A percentile compares a stretch with the other conserved stretches of the same genome.
Conservation (phyloP, 2,113 vertebrate genomes). For the Lophotis ruficrista region DNA sequence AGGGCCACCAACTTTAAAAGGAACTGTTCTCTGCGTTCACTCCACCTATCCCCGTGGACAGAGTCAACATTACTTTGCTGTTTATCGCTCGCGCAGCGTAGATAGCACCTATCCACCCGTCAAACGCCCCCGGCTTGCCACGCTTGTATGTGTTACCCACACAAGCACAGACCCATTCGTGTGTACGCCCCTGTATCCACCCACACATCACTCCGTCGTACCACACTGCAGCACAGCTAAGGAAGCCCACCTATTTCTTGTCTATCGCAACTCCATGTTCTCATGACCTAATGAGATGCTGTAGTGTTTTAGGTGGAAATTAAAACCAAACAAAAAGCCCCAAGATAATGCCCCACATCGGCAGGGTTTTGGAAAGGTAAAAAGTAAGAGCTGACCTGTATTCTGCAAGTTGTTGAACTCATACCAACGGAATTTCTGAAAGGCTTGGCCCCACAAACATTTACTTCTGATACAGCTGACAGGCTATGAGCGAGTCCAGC, state of each 20-base stretch:
- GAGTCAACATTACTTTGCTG: background rate
- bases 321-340: background rate
- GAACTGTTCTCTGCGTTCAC: background rate
- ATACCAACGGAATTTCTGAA: background rate
- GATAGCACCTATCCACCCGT: background rate
- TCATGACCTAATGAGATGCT: background rate
- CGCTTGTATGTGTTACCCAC: background rate
- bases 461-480: background rate
- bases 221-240: background rate
- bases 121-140: fast-evolving
- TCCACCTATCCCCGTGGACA: background rate
- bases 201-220: background rate
- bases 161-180: background rate
- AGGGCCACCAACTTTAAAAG: background rate
- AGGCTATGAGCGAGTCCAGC: background rate
- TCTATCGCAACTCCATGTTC: background rate
- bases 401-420: background rate
- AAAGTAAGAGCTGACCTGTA: background rate
- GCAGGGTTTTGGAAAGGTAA: background rate
- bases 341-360: background rate
- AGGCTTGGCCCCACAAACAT: constrained; percentile 6
- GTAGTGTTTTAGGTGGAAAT: background rate
- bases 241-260: background rate
- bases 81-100: background rate
- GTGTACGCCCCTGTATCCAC: background rate